Evolutionary conservation across 2,113 vertebrate genomes (phyloP).

Genomic region (Canis aureus): DNA sequence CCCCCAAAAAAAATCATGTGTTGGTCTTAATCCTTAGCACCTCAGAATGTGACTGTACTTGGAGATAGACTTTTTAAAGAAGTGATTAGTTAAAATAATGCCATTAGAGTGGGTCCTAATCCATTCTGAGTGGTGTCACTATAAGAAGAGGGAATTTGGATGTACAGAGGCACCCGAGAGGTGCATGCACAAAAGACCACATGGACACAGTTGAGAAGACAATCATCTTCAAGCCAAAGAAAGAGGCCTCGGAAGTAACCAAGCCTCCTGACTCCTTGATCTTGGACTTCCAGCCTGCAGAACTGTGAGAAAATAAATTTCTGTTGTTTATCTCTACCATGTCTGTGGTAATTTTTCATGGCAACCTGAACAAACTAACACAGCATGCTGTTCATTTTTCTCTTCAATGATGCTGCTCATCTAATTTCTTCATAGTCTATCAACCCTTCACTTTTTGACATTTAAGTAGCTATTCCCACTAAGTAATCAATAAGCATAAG

Average conservation of each 20-base stretch:
- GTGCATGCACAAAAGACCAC: rapidly evolving
- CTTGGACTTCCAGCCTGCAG: not conserved
- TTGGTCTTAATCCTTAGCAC: not conserved
- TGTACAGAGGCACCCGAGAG: no score
- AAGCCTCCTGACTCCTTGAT: not conserved
- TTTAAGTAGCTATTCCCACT: not conserved
- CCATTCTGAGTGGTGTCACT: not conserved
- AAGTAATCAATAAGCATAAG: conserved; percentile 18
- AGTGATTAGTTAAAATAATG: not conserved
- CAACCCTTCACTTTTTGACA: not conserved
- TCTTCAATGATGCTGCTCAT: not conserved
- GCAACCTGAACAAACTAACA: not conserved
- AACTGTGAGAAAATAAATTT: not conserved
- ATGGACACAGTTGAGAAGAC: not conserved
- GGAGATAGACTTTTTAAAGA: not conserved
- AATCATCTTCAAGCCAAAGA: not conserved
- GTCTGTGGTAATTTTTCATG: not conserved
- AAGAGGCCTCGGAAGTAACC: not conserved
- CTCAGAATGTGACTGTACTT: not conserved
- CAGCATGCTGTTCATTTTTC: not conserved
- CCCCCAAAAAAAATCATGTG: not conserved
- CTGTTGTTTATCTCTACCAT: not conserved
- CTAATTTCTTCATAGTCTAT: not conserved
- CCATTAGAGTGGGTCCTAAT: not conserved
- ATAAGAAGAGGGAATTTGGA: not conserved